Evolutionary conservation across 2,113 vertebrate species (phyloP), one percentile per base, ranked within the genome.

Genomic region (Cyphomyrus plagiostoma): DNA sequence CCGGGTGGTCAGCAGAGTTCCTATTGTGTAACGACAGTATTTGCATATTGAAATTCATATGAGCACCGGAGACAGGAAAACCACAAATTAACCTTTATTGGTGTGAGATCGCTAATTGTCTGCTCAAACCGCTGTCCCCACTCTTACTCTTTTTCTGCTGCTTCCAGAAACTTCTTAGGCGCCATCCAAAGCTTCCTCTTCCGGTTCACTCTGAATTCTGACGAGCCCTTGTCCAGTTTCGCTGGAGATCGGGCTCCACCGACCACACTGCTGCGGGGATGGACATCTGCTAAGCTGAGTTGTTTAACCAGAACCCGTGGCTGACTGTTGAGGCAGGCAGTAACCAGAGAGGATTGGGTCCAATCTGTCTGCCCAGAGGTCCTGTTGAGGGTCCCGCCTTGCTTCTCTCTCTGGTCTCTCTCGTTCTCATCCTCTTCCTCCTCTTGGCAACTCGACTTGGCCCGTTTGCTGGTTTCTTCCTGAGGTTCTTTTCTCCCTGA

Each of bases 111-210:
- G 7, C 15, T 21, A 56, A 21, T 21, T 5, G 13, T 35, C 21
- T 9, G 11, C 39, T n/a, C 19, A 58, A 23, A 30, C 46, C n/a
- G 17, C 11, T 9, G 10, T 66, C 13, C 23, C 30, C 48, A 39
- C 53, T 89, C 95, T 96, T 94, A 96, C 96, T 94, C 94, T 93
- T 95, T 95, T 90, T 95, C 91, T 10, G 90, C 90, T 7, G 50
- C 83, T 77, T 85, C 42, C 0, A 62, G 35, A 88, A 53, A 26
- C 56, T 89, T 56, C 23, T 56, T 89, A 0, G 91, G 77, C 0
- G 87, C 93, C 30, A 6, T n/a, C 1, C 49, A 46, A 6, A 52
- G n/a, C 42, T 70, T 89, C 90, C 89, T 92, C 19, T 77, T 92
- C 77, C 66, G 89, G 1, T 0, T 26, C 10, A 19, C 23, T n/a